Evolutionary conservation across 2,888 invertebrate genomes (phyloP), one percentile per base, ranked within the genome.

Genomic region (Nemapogon koenigi): DNA sequence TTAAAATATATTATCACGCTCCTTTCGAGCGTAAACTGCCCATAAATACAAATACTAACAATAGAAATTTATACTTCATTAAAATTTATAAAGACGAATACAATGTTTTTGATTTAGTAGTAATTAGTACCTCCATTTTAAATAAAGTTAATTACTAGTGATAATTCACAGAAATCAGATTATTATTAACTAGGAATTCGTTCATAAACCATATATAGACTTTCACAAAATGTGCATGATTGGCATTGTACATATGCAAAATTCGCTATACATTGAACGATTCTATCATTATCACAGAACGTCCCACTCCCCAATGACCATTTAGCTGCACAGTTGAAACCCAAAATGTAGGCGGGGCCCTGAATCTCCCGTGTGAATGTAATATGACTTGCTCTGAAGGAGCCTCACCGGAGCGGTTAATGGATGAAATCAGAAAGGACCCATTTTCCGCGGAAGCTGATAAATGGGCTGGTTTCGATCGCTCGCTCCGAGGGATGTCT

Each of bases 401-500:
- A 70, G 63, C 63, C 57, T 65, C 54, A 63, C 67, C 69, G 59
- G 53, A 55, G 64, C 61, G 62, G 64, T 58, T 73, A 60, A 71
- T 70, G 65, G 73, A 76, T 61, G 64, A 51, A 61, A 72, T 76
- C 73, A 66, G 58, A 65, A 70, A 51, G 57, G 76, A 78, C 51
- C 76, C 78, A 51, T 76, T 78, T 75, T 78, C 75, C 65, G 71
- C 72, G 54, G 78, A 78, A 39, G 78, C 75, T 50, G 73, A 73
- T 61, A 76, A 73, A 62, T 79, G 78, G 73, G 59, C 68, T 50
- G 66, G 55, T 75, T 76, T 80, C 79, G 83, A 81, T 72, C 81
- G 81, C 49, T 81, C 81, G 53, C 79, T 81, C 57, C 75, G 81
- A 55, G 78, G 76, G 55, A 70, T 63, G 57, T 86, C 87, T 46